Base-by-base conservation (phyloP, 2,888 invertebrate genomes). In the Agonopterix arenella region DNA sequence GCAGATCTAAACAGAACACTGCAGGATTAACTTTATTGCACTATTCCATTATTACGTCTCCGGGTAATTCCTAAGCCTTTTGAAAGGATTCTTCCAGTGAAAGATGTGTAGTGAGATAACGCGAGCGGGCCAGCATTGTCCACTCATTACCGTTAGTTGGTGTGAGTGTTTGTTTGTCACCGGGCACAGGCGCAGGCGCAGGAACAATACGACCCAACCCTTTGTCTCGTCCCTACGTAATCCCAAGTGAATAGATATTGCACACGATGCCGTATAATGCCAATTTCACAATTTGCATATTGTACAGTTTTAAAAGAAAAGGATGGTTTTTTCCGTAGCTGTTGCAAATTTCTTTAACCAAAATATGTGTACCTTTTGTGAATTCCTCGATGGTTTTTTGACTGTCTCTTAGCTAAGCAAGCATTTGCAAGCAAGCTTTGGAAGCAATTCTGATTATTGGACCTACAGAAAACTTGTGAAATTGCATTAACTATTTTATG, bases 201-300 rank as follows among this genome's bases (percentile, higher is more conserved):
- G 28, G 28, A 5, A 28, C 28, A 28, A 28, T 28, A 28, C 53
- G 49, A 52, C 53, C 54, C 41, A 62, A 54, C 58, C 58, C 59
- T 62, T 61, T 60, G 62, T 54, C 53, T 13, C 9, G 5, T 7
- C 9, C 16, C 55, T 56, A 36, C 11, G 56, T 67, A 68, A 69
- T 69, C 71, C 67, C 59, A 68, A 28, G 5, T 28, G 28, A 28
- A 28, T 28, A 28, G 28, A 66, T 66, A 61, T 58, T 63, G 51
- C 52, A 64, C 58, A 64, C 62, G 64, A 59, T 57, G 45, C 55
- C 43, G 48, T n/a, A 40, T n/a, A 40, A 40, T 48, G 47, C 45
- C 11, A 52, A 50, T 51, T 55, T 51, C 41, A 53, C 47, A 52
- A 58, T 71, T 70, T 45, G 45, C 45, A 45, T 45, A 36, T 45